A percentile compares a stretch with the other conserved stretches of the same genome.
These are phyloP conservation scores for Macrotus californicus DNA, from an alignment of 2,113 vertebrate species.

Conservation along the genomic window DNA sequence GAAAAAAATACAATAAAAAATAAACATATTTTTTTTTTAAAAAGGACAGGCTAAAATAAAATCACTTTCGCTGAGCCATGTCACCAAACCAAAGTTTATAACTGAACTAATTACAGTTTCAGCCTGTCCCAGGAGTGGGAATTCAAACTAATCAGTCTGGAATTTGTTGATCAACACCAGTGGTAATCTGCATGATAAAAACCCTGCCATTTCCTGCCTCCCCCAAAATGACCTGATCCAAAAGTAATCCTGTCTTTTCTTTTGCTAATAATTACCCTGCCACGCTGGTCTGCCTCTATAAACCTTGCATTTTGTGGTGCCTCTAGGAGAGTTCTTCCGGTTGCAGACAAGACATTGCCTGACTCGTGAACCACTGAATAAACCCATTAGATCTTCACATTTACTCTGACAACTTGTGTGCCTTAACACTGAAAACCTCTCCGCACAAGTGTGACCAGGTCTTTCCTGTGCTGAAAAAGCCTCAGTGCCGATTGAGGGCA, in stretches of 20 bases:
- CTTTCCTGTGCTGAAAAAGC: background rate
- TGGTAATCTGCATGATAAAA: background rate
- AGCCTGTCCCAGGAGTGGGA: background rate
- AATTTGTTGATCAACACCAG: background rate
- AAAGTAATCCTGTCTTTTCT: background rate
- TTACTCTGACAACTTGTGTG: background rate
- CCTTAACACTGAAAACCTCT: background rate
- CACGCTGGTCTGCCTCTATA: background rate
- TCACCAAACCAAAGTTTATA: background rate
- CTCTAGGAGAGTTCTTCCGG: background rate
- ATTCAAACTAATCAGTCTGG: background rate
- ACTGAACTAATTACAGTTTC: background rate
- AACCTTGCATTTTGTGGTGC: background rate
- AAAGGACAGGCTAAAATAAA: background rate
- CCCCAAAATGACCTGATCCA: background rate
- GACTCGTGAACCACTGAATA: background rate
- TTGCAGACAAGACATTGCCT: background rate
- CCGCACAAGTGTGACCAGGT: accelerated
- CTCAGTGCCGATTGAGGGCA: background rate
- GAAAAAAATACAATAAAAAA: no score
- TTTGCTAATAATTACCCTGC: background rate
- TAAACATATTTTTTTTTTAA: no score
- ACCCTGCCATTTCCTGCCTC: background rate
- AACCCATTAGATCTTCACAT: background rate
- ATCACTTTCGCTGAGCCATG: background rate